Evolutionary conservation across 2,113 vertebrate species (phyloP).

Genomic region (Psittacula cyanocephala): DNA sequence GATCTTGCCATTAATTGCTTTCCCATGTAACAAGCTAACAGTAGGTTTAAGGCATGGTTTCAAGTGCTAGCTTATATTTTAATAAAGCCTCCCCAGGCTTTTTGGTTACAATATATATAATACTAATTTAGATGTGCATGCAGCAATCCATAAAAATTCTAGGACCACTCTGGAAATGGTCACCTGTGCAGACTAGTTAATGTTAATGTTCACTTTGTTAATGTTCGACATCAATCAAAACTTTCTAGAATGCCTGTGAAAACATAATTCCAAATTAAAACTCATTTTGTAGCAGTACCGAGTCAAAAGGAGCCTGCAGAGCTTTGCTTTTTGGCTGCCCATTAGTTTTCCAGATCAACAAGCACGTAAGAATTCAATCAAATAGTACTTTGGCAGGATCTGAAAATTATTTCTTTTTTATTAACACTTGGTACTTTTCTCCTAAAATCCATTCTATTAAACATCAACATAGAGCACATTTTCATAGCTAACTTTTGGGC

Average conservation of each 20-base stretch:
- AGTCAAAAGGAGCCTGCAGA: neutral
- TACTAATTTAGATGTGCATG: neutral
- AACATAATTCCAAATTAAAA: neutral
- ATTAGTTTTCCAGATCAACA: slow-evolving; percentile 31
- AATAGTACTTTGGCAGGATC: neutral
- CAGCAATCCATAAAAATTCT: neutral
- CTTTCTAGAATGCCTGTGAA: neutral
- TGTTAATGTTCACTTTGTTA: neutral
- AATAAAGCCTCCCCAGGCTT: neutral
- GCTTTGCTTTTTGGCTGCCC: neutral
- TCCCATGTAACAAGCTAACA: neutral
- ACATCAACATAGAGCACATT: neutral
- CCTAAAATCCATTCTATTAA: neutral
- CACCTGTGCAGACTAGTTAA: neutral
- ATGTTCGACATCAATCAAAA: neutral
- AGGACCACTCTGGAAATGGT: neutral
- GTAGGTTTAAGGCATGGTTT: neutral
- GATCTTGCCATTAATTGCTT: neutral
- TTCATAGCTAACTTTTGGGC: neutral
- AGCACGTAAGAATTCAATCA: slow-evolving; percentile 3
- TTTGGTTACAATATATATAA: neutral
- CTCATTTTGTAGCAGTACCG: neutral
- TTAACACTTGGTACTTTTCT: neutral
- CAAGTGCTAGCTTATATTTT: neutral
- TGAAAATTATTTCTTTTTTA: neutral